Evolutionary conservation across 2,797 vertebrate species (phyloP), one percentile per base, ranked within the genome.

Genomic region (Pseudocheirus occidentalis): DNA sequence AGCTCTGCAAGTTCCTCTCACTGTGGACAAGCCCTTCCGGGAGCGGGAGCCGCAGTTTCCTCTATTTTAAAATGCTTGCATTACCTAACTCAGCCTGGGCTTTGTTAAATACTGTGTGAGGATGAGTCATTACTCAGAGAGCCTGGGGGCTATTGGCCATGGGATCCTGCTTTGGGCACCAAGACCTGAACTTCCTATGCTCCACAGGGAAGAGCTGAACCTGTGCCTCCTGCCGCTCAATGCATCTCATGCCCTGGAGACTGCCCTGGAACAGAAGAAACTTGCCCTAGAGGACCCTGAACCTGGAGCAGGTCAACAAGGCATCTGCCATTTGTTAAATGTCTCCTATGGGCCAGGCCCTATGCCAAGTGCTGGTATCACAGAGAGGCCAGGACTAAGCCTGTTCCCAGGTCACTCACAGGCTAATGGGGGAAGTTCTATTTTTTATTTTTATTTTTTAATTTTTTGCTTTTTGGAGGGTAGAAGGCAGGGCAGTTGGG

Each of bases 191-290:
- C 16, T 57, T 55, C 59, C 92, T 58, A 14, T 97, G 91, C 89
- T 11, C 57, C 87, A 40, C 96, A 98, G 98, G 96, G 97, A 96
- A 94, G 98, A 97, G 92, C 95, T 97, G 52, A 94, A 95, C 94
- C 92, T 90, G 73, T 96, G 98, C 91, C 98, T 98, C 95, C 98
- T 99, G 96, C 98, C 98, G 0, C 94, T 99, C 96, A 99, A 99
- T 97, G 99, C 99, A 96, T 99, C 99, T 34, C 97, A 98, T 1
- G 99, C 99, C 9, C 98, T 99, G 98, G 96, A 98, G 96, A 99
- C 99, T 98, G 98, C 97, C 52, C 96, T 99, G 98, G 98, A 99
- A 98, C 99, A 99, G 90, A 98, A 99, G 97, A 98, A 99, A 92
- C 53, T 99, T 95, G 97, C 98, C 0, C 98, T 98, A 94, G 95